phyloP scores from a whole-genome alignment of 2,888 invertebrate genomes.

The Thereva nobilitata region DNA sequence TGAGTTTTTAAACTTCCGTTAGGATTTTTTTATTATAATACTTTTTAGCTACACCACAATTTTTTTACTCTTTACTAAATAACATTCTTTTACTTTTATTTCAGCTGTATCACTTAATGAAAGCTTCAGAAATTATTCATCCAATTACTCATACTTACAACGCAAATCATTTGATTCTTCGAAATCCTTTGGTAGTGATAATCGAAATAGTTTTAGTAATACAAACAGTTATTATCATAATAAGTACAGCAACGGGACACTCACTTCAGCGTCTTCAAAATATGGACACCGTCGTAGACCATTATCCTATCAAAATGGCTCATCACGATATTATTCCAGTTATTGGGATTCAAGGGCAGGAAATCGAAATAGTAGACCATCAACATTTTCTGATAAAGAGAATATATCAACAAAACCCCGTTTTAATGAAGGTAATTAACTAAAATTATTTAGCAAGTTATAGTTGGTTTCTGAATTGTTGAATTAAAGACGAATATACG shows the following conservation, averaged over 20 bases:
- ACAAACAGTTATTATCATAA: conserved; percentile 14
- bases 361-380: neutral
- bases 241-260: conserved; percentile 24
- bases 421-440: conserved; percentile 43
- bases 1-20: no score
- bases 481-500: conserved; percentile 65
- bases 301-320: conserved; percentile 17
- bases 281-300: conserved; percentile 39
- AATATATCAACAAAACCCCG: conserved; percentile 38
- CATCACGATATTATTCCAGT: neutral
- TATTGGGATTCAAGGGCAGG: neutral
- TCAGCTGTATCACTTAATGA: no score
- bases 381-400: conserved; percentile 26
- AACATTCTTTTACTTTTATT: no score
- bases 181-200: neutral
- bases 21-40: no score
- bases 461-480: no score
- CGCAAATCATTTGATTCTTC: no score
- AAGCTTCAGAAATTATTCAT: no score
- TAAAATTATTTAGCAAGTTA: no score
- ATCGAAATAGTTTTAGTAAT: conserved; percentile 23
- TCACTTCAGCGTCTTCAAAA: conserved; percentile 33
- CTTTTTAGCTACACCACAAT: no score
- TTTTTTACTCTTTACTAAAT: no score
- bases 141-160: no score